Conservation (phyloP, 2,113 vertebrate genomes). For the Castor canadensis region DNA sequence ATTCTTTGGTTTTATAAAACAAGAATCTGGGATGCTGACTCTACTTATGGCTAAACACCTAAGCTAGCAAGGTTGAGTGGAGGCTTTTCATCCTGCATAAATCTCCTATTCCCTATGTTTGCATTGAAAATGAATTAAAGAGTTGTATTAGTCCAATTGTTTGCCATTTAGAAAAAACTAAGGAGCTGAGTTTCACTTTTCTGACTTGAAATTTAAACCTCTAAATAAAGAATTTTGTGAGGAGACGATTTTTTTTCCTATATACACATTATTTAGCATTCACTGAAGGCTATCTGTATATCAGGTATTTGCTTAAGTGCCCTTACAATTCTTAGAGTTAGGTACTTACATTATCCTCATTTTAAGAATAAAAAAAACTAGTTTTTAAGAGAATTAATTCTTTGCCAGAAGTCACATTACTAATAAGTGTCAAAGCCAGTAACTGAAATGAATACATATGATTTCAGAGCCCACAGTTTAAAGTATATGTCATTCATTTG, state of each 20-base stretch:
- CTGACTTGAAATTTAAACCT: conserved; percentile 15
- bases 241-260: background rate
- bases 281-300: background rate
- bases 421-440: background rate
- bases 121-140: background rate
- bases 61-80: too few relatives aligned
- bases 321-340: background rate
- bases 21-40: too few relatives aligned
- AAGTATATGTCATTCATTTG: background rate
- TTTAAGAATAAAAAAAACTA: background rate
- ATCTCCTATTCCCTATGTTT: background rate
- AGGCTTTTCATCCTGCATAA: too few relatives aligned
- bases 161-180: conserved; percentile 48
- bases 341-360: background rate
- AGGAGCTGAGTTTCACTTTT: conserved; percentile 1
- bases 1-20: too few relatives aligned
- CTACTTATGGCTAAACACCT: too few relatives aligned
- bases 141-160: background rate
- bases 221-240: background rate
- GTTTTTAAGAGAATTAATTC: background rate
- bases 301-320: background rate
- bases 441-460: background rate
- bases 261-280: background rate
- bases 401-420: background rate
- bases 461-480: background rate